Conservation (phyloP, 2,797 vertebrate species). For the Brotula barbata region DNA sequence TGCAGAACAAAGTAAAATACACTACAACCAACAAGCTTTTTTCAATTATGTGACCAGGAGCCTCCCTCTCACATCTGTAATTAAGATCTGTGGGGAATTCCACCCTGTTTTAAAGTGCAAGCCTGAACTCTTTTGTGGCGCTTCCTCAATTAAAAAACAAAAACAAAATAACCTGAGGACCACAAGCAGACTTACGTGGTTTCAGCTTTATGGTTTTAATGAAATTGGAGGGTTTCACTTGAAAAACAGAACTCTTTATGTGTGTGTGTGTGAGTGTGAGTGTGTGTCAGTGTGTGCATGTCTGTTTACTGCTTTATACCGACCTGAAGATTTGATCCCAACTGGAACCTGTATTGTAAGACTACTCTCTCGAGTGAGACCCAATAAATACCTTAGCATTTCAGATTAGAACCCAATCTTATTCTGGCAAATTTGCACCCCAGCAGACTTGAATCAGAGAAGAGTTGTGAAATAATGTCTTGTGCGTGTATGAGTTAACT, state of each 20-base stretch:
- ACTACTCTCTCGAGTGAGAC: too few relatives aligned
- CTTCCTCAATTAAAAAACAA: too few relatives aligned
- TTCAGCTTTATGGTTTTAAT: constrained; percentile 28
- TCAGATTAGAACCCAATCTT: too few relatives aligned
- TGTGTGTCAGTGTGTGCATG: not conserved
- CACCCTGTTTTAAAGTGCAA: constrained; percentile 48
- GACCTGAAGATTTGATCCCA: too few relatives aligned
- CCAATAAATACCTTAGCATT: too few relatives aligned
- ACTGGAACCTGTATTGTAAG: too few relatives aligned
- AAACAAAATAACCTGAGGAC: constrained; percentile 29
- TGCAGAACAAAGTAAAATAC: constrained; percentile 12
- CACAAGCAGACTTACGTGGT: constrained; percentile 25
- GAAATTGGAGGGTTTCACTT: constrained; percentile 3
- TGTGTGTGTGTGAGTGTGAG: not conserved
- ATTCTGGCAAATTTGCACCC: too few relatives aligned
- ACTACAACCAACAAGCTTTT: not conserved
- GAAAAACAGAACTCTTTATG: not conserved
- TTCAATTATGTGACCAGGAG: constrained; percentile 32
- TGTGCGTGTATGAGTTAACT: constrained; percentile 61
- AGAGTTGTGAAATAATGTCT: too few relatives aligned
- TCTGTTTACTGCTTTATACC: too few relatives aligned
- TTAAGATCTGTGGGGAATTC: constrained; percentile 65
- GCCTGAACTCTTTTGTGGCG: constrained; percentile 36
- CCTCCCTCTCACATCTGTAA: constrained; percentile 65
- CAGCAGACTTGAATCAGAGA: too few relatives aligned